Base-by-base conservation (phyloP, 2,888 invertebrate genomes). In the Chouioia cunea region DNA sequence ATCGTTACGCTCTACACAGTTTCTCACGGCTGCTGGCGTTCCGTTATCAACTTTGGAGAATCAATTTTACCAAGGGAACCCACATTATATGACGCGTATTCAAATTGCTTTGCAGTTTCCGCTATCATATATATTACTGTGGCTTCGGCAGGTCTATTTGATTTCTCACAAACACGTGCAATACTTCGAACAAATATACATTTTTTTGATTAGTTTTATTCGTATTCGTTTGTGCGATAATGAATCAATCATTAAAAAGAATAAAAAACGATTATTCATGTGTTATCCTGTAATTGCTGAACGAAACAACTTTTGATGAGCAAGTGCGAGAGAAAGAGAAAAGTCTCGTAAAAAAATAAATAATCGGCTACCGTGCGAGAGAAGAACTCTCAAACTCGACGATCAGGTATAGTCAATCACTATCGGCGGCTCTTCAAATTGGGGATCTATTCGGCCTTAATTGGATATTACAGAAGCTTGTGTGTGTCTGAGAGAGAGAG, bases 371-470 rank as follows among this genome's bases (percentile, higher is more conserved):
- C 80, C 71, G 79, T 79, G 73, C 72, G 75, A 59, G 46, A 54
- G 15, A 60, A 46, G 72, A 48, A 27, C 50, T 48, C 47, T 44
- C 0, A 18, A 27, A 8, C 4, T 43, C 52, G 16, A n/a, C 22
- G 60, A 59, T 58, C 58, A 66, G 54, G 53, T 23, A 48, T 18
- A 53, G 23, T 22, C 36, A 36, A 58, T 53, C 48, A 36, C 50
- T 27, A 4, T 43, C 23, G 36, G 27, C 16, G 27, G 53, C 36
- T 67, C 71, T 23, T 18, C 76, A 79, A 81, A 83, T 83, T 80
- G 43, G 80, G 80, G 80, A 80, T 80, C 80, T 81, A 81, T 81
- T 81, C 78, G 76, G 71, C 74, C 76, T 57, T 80, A 82, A 82
- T 83, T 81, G 82, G 81, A 79, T 82, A 83, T 83, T 81, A 80